Percentiles rank a stretch among this genome's conserved stretches.
phyloP scores from a whole-genome alignment of 2,113 vertebrate species.

The Columba livia region DNA sequence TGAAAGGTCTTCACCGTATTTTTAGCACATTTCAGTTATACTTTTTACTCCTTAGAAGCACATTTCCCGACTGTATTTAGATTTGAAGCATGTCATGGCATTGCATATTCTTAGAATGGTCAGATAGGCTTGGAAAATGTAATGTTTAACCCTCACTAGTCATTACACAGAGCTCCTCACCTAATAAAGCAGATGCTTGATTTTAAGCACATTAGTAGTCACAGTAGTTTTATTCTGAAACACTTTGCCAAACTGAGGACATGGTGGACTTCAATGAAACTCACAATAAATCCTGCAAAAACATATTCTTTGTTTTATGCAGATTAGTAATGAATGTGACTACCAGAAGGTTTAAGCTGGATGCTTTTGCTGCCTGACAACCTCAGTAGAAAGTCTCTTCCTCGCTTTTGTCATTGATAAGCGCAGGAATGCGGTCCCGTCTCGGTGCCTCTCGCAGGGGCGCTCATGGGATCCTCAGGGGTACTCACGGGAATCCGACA shows the following conservation, averaged over 20 bases:
- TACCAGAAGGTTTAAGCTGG: neutral
- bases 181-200: neutral
- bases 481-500: neutral
- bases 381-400: neutral
- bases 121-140: neutral
- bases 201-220: neutral
- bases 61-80: constrained; percentile 30
- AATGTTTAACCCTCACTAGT: constrained; percentile 46
- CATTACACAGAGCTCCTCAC: neutral
- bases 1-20: constrained; percentile 5
- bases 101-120: constrained; percentile 11
- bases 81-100: constrained; percentile 28
- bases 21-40: constrained; percentile 34
- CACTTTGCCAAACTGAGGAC: neutral
- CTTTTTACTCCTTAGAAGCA: constrained; percentile 22
- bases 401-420: neutral
- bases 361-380: neutral
- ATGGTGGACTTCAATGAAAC: neutral
- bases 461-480: neutral
- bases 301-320: neutral
- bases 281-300: neutral
- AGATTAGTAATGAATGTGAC: neutral
- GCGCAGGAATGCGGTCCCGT: neutral
- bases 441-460: neutral
- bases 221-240: neutral